Evolutionary conservation across 1,140 invertebrate genomes (phyloP).

Genomic region (Dendrolimus punctatus): DNA sequence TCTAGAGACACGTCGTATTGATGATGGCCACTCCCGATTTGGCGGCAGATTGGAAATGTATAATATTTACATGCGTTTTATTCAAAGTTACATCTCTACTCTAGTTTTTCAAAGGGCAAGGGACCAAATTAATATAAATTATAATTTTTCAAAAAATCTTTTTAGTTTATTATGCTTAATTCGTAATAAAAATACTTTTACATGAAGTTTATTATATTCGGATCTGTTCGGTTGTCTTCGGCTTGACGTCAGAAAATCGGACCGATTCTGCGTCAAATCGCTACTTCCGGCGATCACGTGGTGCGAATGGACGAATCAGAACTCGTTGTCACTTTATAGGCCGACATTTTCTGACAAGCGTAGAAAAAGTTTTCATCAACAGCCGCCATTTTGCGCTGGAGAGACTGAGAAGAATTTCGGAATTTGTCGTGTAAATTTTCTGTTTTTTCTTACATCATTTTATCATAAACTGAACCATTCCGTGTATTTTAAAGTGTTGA

Average conservation of each 20-base stretch:
- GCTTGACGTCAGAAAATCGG: slow-evolving; percentile 65
- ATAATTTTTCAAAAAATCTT: slow-evolving; percentile 7
- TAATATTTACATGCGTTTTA: slow-evolving; percentile 1
- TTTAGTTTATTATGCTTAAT: slow-evolving; percentile 3
- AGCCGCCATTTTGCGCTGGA: slow-evolving; percentile 91
- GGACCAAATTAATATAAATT: background rate
- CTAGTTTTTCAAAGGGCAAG: background rate
- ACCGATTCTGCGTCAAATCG: slow-evolving; percentile 63
- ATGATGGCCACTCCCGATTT: slow-evolving; percentile 59
- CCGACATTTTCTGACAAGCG: slow-evolving; percentile 91
- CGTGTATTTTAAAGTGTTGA: slow-evolving; percentile 70
- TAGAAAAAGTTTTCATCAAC: slow-evolving; percentile 94
- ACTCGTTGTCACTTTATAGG: slow-evolving; percentile 73
- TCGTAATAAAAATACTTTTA: slow-evolving; percentile 16
- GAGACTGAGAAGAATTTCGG: slow-evolving; percentile 80
- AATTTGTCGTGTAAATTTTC: slow-evolving; percentile 76
- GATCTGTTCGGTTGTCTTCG: slow-evolving; percentile 47
- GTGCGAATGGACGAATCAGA: slow-evolving; percentile 71
- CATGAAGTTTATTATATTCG: slow-evolving; percentile 28
- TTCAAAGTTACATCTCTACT: background rate
- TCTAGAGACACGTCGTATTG: slow-evolving; percentile 59
- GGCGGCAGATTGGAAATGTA: slow-evolving; percentile 45
- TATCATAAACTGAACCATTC: slow-evolving; percentile 71
- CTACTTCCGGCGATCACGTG: slow-evolving; percentile 74
- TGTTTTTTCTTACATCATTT: slow-evolving; percentile 73